Evolutionary conservation across 2,797 vertebrate species (phyloP).

Genomic region (Melanotaenia parkinsoni): DNA sequence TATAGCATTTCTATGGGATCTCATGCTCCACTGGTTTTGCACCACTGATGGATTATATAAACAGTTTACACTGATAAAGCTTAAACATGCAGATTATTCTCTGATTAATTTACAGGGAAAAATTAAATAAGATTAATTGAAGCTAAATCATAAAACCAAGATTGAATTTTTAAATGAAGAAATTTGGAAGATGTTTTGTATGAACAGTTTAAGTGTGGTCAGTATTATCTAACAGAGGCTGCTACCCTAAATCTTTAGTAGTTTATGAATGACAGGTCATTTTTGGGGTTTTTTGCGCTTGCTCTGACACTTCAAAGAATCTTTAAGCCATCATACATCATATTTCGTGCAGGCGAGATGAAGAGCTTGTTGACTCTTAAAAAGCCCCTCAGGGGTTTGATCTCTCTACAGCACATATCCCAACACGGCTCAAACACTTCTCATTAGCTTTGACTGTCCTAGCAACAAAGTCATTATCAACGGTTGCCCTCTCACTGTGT

Average conservation of each 20-base stretch:
- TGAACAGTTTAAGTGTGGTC: neutral
- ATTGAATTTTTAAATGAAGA: neutral
- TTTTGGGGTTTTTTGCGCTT: neutral
- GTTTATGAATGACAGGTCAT: neutral
- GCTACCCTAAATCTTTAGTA: no score
- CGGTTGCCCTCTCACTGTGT: neutral
- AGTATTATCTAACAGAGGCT: neutral
- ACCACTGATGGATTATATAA: conserved; percentile 12
- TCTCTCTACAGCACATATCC: conserved; percentile 51
- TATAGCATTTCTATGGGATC: conserved; percentile 42
- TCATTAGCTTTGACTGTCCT: conserved; percentile 74
- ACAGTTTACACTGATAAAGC: conserved; percentile 18
- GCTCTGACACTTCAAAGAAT: conserved; percentile 1
- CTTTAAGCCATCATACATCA: conserved; percentile 8
- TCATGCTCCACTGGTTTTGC: conserved; percentile 54
- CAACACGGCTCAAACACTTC: conserved; percentile 57
- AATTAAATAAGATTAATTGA: neutral
- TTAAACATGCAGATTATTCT: conserved; percentile 10
- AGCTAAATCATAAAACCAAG: neutral
- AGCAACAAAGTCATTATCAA: conserved; percentile 60
- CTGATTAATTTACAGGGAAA: conserved; percentile 8
- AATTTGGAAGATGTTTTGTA: neutral
- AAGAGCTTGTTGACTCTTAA: conserved; percentile 75
- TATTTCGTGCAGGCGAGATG: conserved; percentile 28
- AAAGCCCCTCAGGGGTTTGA: conserved; percentile 52